Evolutionary conservation across 2,888 invertebrate genomes (phyloP).

Genomic region (Siphonodentalium dalli): DNA sequence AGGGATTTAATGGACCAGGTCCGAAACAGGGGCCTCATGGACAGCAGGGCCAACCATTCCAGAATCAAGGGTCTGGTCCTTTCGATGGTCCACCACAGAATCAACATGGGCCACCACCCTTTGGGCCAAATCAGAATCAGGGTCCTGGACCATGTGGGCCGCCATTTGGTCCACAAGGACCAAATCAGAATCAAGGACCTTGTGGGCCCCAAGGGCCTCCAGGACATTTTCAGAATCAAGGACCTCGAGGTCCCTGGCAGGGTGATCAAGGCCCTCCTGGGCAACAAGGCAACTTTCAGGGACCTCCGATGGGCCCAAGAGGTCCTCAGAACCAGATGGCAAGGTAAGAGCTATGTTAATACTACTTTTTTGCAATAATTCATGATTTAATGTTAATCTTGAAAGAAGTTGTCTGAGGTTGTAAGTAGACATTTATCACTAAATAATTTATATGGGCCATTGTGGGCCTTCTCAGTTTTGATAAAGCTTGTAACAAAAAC

Average conservation of each 20-base stretch:
- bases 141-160: neutral
- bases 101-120: neutral
- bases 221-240: neutral
- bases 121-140: slow-evolving; percentile 4
- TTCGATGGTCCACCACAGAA: slow-evolving; percentile 5
- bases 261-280: too few relatives aligned
- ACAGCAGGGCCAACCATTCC: neutral
- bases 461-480: too few relatives aligned
- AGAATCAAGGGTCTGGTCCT: neutral
- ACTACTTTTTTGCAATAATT: neutral
- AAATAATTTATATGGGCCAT: too few relatives aligned
- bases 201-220: neutral
- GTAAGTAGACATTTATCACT: too few relatives aligned
- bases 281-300: too few relatives aligned
- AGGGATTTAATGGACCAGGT: too few relatives aligned
- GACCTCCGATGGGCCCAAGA: slow-evolving; percentile 2
- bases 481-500: too few relatives aligned
- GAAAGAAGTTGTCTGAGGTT: too few relatives aligned
- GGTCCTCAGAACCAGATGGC: too few relatives aligned
- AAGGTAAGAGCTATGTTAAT: too few relatives aligned
- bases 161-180: neutral
- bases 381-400: too few relatives aligned
- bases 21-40: neutral
- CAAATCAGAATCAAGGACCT: neutral
- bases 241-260: neutral